These are phyloP conservation scores for Schizotus pectinicornis DNA, from an alignment of 2,888 invertebrate species.

Conservation along the genomic window DNA sequence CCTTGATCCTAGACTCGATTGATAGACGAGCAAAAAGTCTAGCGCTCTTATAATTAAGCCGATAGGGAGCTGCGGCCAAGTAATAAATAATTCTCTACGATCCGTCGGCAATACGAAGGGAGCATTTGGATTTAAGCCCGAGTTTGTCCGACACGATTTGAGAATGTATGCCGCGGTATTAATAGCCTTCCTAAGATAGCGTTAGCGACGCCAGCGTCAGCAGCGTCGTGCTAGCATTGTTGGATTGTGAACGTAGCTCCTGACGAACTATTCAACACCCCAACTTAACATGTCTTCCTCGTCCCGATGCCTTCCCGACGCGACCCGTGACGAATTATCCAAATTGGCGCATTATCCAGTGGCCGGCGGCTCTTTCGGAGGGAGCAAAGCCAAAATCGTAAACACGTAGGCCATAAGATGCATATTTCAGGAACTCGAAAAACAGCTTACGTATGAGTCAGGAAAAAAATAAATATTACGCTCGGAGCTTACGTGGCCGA, in stretches of 20 bases:
- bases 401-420: constrained; percentile 22
- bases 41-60: constrained; percentile 26
- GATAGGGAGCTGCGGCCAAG: constrained; percentile 30
- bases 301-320: constrained; percentile 8
- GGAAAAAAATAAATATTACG: constrained; percentile 27
- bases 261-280: constrained; percentile 26
- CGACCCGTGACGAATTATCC: not conserved
- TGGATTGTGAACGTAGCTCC: constrained; percentile 20
- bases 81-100: constrained; percentile 39
- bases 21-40: constrained; percentile 1
- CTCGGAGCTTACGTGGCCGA: constrained; percentile 15
- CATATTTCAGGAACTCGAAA: constrained; percentile 25
- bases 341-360: constrained; percentile 11
- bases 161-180: constrained; percentile 43
- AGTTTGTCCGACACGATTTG: constrained; percentile 38
- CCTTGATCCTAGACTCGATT: too few species aligned
- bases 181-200: constrained; percentile 42
- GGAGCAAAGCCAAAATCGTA: constrained; percentile 14
- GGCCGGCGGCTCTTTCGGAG: constrained; percentile 10
- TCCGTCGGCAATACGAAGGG: constrained; percentile 34
- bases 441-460: constrained; percentile 22
- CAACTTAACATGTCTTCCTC: constrained; percentile 20
- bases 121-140: constrained; percentile 41
- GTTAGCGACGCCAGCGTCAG: constrained; percentile 36
- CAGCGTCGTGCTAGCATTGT: constrained; percentile 27